These are phyloP conservation scores for Elysia crispata DNA, from an alignment of 2,888 invertebrate species.

Conservation along the genomic window DNA sequence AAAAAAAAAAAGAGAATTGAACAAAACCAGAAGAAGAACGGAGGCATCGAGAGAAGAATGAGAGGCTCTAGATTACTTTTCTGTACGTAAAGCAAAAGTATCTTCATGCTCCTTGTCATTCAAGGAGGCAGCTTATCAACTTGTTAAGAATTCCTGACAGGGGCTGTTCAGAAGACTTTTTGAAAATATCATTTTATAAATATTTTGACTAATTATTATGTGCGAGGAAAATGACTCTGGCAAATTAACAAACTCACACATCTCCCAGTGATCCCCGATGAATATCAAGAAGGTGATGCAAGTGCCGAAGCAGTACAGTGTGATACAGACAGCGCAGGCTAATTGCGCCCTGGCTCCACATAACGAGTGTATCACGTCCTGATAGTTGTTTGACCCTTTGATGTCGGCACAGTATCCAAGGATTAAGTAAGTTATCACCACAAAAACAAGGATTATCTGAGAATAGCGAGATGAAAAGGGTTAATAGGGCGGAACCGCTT, in stretches of 20 bases:
- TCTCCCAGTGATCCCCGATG: conserved; percentile 83
- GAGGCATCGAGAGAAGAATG: too few species aligned
- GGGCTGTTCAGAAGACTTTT: not conserved
- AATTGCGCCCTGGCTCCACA: conserved; percentile 76
- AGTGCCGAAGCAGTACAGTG: conserved; percentile 82
- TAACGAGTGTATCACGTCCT: conserved; percentile 77
- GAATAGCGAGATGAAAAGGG: not conserved
- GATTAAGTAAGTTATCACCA: conserved; percentile 79
- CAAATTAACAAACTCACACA: conserved; percentile 78
- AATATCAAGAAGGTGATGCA: conserved; percentile 83
- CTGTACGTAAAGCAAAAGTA: too few species aligned
- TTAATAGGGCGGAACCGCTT: not conserved
- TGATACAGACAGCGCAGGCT: conserved; percentile 77
- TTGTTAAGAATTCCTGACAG: too few species aligned
- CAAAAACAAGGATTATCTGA: conserved; percentile 77
- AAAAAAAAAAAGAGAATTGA: too few species aligned
- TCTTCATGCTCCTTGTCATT: too few species aligned
- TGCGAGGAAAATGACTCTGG: too few species aligned
- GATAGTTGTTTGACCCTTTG: conserved; percentile 78
- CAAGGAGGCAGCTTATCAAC: too few species aligned
- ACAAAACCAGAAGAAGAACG: too few species aligned
- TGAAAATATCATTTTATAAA: not conserved
- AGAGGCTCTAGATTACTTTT: too few species aligned
- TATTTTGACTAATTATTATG: too few species aligned
- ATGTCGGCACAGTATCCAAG: conserved; percentile 81